These are phyloP conservation scores for Rafetus swinhoei DNA, from an alignment of 2,113 vertebrate species.

Conservation along the genomic window DNA sequence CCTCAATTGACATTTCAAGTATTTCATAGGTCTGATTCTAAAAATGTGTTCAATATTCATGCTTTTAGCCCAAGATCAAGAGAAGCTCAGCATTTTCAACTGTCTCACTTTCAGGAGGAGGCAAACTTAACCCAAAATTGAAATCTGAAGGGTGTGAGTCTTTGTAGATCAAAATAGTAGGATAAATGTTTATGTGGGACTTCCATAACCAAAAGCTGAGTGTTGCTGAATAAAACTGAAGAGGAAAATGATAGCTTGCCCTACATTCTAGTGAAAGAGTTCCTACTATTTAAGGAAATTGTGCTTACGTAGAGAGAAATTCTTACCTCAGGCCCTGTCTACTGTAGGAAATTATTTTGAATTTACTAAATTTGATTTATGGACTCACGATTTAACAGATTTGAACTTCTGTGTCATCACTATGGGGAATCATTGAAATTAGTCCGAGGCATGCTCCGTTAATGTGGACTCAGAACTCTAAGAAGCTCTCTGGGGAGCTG, in stretches of 20 bases:
- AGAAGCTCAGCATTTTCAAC: neutral
- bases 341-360: too few relatives aligned
- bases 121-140: neutral
- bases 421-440: too few relatives aligned
- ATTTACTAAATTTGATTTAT: too few relatives aligned
- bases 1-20: neutral
- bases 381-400: too few relatives aligned
- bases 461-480: too few relatives aligned
- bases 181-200: neutral
- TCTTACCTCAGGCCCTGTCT: neutral
- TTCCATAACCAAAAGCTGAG: neutral
- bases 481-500: too few relatives aligned
- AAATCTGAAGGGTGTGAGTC: neutral
- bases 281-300: fast-evolving
- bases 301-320: neutral
- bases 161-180: neutral
- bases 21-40: neutral
- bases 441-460: too few relatives aligned
- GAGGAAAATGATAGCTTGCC: neutral
- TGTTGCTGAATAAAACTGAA: neutral
- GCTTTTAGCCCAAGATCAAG: neutral
- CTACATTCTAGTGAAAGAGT: neutral
- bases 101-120: neutral
- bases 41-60: neutral
- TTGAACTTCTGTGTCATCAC: too few relatives aligned